phyloP scores from a whole-genome alignment of 2,797 vertebrate genomes.

The Scolopax bukidnonensis region DNA sequence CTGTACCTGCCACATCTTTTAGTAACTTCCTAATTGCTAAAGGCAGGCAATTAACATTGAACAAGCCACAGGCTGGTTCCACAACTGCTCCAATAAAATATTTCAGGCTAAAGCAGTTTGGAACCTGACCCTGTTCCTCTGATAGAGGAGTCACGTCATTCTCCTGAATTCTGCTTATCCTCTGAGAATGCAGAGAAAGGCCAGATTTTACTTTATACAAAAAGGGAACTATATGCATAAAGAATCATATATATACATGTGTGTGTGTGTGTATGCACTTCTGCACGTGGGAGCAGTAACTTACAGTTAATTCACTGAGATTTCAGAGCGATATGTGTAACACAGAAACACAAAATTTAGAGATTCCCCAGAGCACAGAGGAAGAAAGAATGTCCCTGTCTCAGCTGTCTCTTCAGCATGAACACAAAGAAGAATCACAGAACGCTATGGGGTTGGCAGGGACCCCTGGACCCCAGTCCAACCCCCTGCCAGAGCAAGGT shows the following conservation, averaged over 20 bases:
- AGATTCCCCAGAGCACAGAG: background rate
- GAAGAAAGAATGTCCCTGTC: background rate
- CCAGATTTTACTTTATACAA: background rate
- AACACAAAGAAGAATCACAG: background rate
- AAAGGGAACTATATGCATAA: background rate
- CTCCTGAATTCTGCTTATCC: background rate
- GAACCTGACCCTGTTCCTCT: background rate
- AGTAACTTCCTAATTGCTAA: background rate
- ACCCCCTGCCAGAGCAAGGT: too few relatives aligned
- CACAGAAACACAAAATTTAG: background rate
- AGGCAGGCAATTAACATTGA: background rate
- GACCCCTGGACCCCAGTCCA: too few relatives aligned
- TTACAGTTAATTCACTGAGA: background rate
- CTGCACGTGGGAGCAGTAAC: too few relatives aligned
- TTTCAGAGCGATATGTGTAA: background rate
- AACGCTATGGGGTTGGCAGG: too few relatives aligned
- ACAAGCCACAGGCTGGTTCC: background rate
- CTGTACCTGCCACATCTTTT: background rate
- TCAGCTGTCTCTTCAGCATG: background rate
- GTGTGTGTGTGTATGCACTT: background rate
- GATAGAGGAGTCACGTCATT: background rate
- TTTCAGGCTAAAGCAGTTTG: background rate
- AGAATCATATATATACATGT: background rate
- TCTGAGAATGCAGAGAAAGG: background rate
- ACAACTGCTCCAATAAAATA: background rate